These are phyloP conservation scores for Anodontia alba DNA, from an alignment of 2,888 invertebrate genomes.

Conservation along the genomic window DNA sequence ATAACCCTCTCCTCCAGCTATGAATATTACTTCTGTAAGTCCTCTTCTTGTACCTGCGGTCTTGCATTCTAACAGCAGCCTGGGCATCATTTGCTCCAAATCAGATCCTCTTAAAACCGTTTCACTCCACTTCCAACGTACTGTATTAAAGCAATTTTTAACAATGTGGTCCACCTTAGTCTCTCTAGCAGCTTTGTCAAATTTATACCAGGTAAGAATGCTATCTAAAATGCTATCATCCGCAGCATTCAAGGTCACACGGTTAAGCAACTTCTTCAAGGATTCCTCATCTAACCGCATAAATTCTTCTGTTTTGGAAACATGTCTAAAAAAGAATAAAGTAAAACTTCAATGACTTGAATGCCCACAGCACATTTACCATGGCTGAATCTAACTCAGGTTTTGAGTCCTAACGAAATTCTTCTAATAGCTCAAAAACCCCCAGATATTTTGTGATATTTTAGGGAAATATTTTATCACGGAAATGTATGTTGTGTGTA, in stretches of 20 bases:
- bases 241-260: constrained; percentile 94
- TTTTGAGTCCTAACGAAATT: too few relatives aligned
- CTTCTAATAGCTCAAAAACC: too few relatives aligned
- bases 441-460: too few relatives aligned
- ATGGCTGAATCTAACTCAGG: too few relatives aligned
- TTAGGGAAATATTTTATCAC: too few relatives aligned
- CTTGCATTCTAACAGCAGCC: background rate
- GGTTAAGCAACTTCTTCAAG: constrained; percentile 90
- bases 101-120: too few relatives aligned
- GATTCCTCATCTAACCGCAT: constrained; percentile 90
- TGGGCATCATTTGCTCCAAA: background rate
- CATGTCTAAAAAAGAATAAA: constrained; percentile 86
- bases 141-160: constrained; percentile 64
- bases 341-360: too few relatives aligned
- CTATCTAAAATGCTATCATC: constrained; percentile 94
- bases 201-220: constrained; percentile 93
- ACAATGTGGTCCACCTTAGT: constrained; percentile 89
- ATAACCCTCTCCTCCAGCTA: constrained; percentile 4
- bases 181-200: constrained; percentile 88
- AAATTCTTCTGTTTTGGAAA: constrained; percentile 93
- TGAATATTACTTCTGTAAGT: background rate
- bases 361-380: too few relatives aligned
- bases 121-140: too few relatives aligned
- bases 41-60: background rate
- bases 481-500: too few relatives aligned